Evolutionary conservation across 2,888 invertebrate species (phyloP), one percentile per base, ranked within the genome.

Genomic region (Deroplatys truncata): DNA sequence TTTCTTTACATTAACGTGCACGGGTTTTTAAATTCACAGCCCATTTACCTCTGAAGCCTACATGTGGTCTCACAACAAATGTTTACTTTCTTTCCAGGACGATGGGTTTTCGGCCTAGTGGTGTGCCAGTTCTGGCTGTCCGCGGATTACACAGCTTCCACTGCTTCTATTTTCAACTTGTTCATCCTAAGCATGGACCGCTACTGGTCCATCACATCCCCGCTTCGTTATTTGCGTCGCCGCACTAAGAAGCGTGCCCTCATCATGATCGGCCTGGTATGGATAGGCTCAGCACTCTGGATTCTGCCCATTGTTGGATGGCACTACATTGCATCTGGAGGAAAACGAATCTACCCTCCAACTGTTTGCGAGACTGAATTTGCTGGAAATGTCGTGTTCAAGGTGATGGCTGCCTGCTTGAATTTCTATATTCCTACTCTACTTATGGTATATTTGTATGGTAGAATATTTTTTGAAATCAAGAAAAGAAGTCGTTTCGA

Each of bases 81-180:
- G 5, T 82, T 31, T 49, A 82, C 5, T 90, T 31, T 86, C 28
- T 85, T 85, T 84, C 13, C 91, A 92, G 93, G 92, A 49, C 92
- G 92, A 89, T 94, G 94, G 94, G 92, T 93, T n/a, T 94, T 95
- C 91, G 95, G 95, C 0, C 92, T 94, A 25, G 93, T 93, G 49
- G 92, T 95, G 82, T 95, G 95, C 91, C 94, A 95, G 91, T 93
- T 95, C 90, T 95, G 95, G 95, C 93, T 95, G 82, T 94, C 94
- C 7, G 94, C 94, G 28, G 95, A 95, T 92, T 95, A 95, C 92
- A 95, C 94, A 3, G 95, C 95, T 89, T 94, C 94, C 91, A 95
- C 95, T 1, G 95, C 95, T 15, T 94, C 94, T 88, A 95, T 95
- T 90, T 93, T 95, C 86, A 95, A 95, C 92, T 93, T 95, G 82